Percentiles rank a stretch among this genome's conserved stretches.
phyloP scores from a whole-genome alignment of 2,888 invertebrate species.

The Ophion ventricosus region DNA sequence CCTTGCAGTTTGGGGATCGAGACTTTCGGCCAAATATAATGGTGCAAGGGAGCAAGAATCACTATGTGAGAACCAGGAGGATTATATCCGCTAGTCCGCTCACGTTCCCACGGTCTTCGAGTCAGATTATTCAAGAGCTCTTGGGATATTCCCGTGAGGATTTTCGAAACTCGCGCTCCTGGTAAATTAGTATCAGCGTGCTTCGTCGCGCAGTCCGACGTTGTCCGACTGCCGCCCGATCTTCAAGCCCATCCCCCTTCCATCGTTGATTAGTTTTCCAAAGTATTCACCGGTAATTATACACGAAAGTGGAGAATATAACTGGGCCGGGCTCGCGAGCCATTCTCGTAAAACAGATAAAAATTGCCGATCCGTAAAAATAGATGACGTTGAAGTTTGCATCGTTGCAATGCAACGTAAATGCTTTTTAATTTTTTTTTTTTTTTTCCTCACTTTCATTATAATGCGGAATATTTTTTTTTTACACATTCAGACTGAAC shows the following conservation, averaged over 20 bases:
- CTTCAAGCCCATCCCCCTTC: constrained; percentile 43
- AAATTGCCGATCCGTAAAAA: not conserved
- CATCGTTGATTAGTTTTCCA: constrained; percentile 65
- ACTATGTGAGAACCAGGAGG: constrained; percentile 56
- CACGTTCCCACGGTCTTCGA: constrained; percentile 68
- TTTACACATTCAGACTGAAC: too few relatives aligned
- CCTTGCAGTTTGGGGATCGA: constrained; percentile 46
- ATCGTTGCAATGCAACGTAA: too few relatives aligned
- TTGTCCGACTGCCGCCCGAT: constrained; percentile 48
- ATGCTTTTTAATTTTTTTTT: too few relatives aligned
- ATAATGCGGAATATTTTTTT: too few relatives aligned
- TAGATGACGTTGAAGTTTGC: not conserved
- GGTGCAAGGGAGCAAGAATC: constrained; percentile 32
- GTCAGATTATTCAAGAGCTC: constrained; percentile 61
- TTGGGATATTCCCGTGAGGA: constrained; percentile 64
- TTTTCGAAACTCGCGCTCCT: constrained; percentile 62
- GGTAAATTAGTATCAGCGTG: constrained; percentile 64
- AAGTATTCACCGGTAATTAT: constrained; percentile 64
- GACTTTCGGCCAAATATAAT: constrained; percentile 59
- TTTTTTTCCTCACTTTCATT: too few relatives aligned
- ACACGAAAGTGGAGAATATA: constrained; percentile 54
- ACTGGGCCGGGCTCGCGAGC: constrained; percentile 31
- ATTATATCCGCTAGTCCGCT: constrained; percentile 69
- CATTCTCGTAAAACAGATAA: constrained; percentile 49
- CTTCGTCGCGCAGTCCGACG: constrained; percentile 32